Evolutionary conservation across 2,113 vertebrate species (phyloP).

Genomic region (Clarias magur): DNA sequence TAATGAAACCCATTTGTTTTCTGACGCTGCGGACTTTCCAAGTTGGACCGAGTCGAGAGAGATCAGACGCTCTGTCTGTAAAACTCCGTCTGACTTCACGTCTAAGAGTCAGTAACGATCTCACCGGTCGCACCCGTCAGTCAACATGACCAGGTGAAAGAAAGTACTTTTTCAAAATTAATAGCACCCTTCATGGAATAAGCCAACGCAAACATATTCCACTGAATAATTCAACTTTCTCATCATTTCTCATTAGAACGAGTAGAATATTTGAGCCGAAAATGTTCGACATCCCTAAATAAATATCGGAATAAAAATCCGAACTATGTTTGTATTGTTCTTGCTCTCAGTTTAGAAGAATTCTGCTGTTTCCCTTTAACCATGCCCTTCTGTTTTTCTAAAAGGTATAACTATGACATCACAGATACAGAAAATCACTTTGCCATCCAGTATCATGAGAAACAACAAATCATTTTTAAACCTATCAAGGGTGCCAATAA

Average conservation of each 20-base stretch:
- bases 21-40: neutral
- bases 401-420: neutral
- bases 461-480: neutral
- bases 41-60: neutral
- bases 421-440: neutral
- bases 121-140: neutral
- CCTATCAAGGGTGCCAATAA: neutral
- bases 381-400: neutral
- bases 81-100: neutral
- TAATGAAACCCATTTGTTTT: neutral
- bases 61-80: neutral
- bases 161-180: neutral
- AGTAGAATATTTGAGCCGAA: neutral
- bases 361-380: neutral
- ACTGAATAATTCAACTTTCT: neutral
- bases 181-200: neutral
- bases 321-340: neutral
- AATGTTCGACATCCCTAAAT: neutral
- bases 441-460: neutral
- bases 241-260: neutral
- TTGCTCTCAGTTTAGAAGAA: neutral
- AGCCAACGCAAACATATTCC: neutral
- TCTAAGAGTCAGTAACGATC: neutral
- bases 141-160: neutral
- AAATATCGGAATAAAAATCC: neutral